Evolutionary conservation across 1,140 invertebrate species (phyloP).

Genomic region (Acromyrmex echinatior): DNA sequence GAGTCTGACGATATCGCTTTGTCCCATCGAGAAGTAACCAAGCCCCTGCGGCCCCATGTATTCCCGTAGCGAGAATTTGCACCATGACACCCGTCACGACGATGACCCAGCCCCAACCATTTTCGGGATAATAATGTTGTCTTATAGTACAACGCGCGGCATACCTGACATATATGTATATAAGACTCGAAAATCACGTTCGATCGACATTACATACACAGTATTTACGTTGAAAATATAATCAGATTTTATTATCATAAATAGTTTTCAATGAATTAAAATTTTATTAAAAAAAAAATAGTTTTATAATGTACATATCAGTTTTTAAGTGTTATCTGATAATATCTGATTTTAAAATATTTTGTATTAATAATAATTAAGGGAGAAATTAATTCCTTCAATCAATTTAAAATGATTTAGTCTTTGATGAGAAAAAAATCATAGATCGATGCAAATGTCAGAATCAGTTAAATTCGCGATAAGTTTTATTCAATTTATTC

Average conservation of each 20-base stretch:
- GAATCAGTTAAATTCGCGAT: background rate
- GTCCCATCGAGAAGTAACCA: slow-evolving; percentile 80
- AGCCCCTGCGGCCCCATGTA: slow-evolving; percentile 86
- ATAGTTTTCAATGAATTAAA: slow-evolving; percentile 3
- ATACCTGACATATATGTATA: slow-evolving; percentile 82
- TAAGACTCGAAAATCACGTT: slow-evolving; percentile 61
- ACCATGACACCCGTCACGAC: slow-evolving; percentile 86
- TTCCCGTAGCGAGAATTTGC: slow-evolving; percentile 86
- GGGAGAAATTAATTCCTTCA: background rate
- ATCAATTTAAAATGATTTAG: background rate
- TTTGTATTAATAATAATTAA: too few species aligned
- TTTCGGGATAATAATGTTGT: slow-evolving; percentile 90
- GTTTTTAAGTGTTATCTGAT: background rate
- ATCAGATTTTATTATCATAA: background rate
- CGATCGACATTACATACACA: too few species aligned
- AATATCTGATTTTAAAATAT: background rate
- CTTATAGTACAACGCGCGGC: slow-evolving; percentile 83
- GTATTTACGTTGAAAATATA: background rate
- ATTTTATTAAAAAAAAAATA: background rate
- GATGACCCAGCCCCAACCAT: slow-evolving; percentile 90
- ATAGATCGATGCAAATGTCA: background rate
- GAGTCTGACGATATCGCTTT: slow-evolving; percentile 78
- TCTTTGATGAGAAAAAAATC: background rate
- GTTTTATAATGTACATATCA: background rate
- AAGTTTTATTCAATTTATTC: slow-evolving; percentile 4